Base-by-base conservation (phyloP, 2,113 vertebrate genomes). In the Notothenia rossii region DNA sequence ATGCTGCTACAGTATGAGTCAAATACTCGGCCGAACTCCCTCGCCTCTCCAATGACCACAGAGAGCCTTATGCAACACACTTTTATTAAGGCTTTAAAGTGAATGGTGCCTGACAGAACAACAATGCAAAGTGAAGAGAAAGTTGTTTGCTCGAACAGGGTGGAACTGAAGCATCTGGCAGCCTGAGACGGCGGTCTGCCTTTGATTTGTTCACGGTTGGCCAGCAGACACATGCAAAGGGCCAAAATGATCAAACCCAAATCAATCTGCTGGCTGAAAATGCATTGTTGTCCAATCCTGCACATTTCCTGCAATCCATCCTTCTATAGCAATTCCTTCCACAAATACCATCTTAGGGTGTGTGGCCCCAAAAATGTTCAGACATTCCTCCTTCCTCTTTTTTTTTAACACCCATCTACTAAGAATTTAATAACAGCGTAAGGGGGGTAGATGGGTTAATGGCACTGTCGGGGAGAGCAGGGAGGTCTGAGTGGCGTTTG, bases 171-270 rank as follows among this genome's bases (percentile, higher is more conserved):
- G 59, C 67, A 61, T 78, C 75, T 77, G 60, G 79, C 76, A 74
- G 48, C 74, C 79, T 20, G 49, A 83, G 50, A 69, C 55, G 55
- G 18, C 6, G 3, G 40, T 75, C 76, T 79, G 68, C 58, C 20
- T 86, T 84, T 85, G 81, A 88, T 91, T 89, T 91, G 87, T 87
- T 77, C 63, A 40, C 73, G 36, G 49, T 58, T 84, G 86, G 86
- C 77, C 63, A 50, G 63, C 13, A 66, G 36, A 54, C 55, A 81
- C 20, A 72, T 62, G 45, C 68, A 84, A 43, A 58, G 70, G 13
- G 67, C 88, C 86, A 88, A 84, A 77, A 82, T 83, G 7, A 46
- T 88, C 88, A 70, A 91, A 85, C 56, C 65, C 64, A 79, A 86
- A 86, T 84, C 75, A 88, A 79, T 84, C 67, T 80, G 75, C 49